phyloP scores from a whole-genome alignment of 2,113 vertebrate species.

The Phrynosoma platyrhinos region DNA sequence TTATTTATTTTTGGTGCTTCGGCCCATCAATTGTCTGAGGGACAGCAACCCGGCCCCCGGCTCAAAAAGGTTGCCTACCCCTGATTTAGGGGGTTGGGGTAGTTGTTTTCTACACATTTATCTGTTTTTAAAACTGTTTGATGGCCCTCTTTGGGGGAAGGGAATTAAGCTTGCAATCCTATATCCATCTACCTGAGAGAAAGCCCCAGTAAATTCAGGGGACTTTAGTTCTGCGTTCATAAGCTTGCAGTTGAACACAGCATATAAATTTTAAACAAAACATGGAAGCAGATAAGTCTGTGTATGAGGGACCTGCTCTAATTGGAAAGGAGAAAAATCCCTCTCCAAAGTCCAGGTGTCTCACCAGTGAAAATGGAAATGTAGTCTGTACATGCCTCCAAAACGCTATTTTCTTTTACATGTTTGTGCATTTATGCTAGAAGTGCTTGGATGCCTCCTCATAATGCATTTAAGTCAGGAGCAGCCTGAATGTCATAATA shows the following conservation, averaged over 20 bases:
- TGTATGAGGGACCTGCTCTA: background rate
- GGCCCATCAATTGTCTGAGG: too few relatives aligned
- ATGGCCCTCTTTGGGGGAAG: background rate
- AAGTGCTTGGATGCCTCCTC: background rate
- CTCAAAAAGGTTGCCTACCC: too few relatives aligned
- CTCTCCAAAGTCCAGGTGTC: background rate
- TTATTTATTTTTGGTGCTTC: too few relatives aligned
- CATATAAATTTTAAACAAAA: background rate
- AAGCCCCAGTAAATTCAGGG: too few relatives aligned
- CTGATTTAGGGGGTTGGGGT: background rate
- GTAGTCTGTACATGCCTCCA: too few relatives aligned
- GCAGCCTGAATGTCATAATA: background rate
- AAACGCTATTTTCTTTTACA: background rate
- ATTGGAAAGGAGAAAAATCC: background rate
- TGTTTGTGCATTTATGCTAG: background rate
- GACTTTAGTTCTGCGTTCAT: too few relatives aligned
- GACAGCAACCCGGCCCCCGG: too few relatives aligned
- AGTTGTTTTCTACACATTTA: too few relatives aligned
- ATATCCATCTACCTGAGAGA: too few relatives aligned
- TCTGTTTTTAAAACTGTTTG: background rate
- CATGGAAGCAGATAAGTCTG: background rate
- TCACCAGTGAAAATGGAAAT: background rate
- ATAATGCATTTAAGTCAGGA: background rate
- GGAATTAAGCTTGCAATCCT: too few relatives aligned
- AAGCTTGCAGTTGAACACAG: background rate